phyloP scores from a whole-genome alignment of 2,888 invertebrate genomes.

The Caenorhabditis macrosperma region DNA sequence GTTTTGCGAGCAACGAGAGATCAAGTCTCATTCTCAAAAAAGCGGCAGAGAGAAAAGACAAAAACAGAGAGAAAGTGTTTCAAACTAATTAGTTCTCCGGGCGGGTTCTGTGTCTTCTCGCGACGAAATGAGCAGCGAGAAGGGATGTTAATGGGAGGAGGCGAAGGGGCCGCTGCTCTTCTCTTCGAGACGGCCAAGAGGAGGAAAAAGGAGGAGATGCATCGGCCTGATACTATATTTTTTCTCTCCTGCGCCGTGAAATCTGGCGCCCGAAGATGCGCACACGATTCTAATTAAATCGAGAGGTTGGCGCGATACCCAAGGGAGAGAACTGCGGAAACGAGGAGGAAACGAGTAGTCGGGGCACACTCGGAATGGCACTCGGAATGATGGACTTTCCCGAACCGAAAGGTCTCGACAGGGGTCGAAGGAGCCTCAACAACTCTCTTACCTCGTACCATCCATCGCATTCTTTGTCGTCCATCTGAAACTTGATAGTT shows the following conservation, averaged over 20 bases:
- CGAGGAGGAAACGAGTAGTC: constrained; percentile 15
- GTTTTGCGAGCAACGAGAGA: constrained; percentile 25
- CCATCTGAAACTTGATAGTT: constrained; percentile 33
- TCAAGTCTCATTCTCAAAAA: constrained; percentile 33
- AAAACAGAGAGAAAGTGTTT: constrained; percentile 39
- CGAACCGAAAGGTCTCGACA: constrained; percentile 7
- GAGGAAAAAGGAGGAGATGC: constrained; percentile 19
- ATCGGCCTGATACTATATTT: constrained; percentile 41
- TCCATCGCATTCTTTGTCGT: constrained; percentile 6
- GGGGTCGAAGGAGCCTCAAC: not conserved
- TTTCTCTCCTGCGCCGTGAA: constrained; percentile 8
- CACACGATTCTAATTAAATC: constrained; percentile 52
- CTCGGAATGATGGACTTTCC: constrained; percentile 1
- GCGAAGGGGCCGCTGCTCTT: too few species aligned
- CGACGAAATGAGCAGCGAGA: constrained; percentile 5
- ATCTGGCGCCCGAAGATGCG: constrained; percentile 17
- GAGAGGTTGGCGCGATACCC: constrained; percentile 32
- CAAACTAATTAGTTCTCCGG: constrained; percentile 58
- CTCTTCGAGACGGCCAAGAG: not conserved
- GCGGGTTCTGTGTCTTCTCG: constrained; percentile 13
- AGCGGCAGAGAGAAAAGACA: not conserved
- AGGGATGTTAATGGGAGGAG: constrained; percentile 28
- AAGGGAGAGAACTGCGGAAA: constrained; percentile 33
- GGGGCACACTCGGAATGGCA: too few species aligned
- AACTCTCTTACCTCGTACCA: constrained; percentile 56